These are phyloP conservation scores for Mimas tiliae DNA, from an alignment of 2,888 invertebrate species.

Conservation along the genomic window DNA sequence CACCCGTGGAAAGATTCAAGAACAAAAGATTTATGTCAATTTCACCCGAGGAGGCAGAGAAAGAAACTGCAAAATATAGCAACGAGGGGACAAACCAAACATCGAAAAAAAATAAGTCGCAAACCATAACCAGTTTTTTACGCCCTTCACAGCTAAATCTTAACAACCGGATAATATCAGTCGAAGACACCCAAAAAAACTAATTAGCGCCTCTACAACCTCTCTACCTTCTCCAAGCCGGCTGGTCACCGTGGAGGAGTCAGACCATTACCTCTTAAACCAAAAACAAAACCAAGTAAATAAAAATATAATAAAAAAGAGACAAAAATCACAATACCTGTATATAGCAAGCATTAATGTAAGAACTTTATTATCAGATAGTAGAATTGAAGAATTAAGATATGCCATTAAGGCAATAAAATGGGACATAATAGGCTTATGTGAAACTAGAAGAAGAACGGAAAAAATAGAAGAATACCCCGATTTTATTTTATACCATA, in stretches of 20 bases:
- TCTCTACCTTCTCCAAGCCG: slow-evolving; percentile 32
- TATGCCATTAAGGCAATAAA: slow-evolving; percentile 20
- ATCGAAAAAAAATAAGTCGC: slow-evolving; percentile 15
- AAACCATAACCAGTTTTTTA: slow-evolving; percentile 32
- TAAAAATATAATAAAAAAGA: background rate
- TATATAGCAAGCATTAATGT: slow-evolving; percentile 16
- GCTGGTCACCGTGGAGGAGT: slow-evolving; percentile 31
- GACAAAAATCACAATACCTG: slow-evolving; percentile 2
- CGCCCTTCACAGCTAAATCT: slow-evolving; percentile 26
- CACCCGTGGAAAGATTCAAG: slow-evolving; percentile 24
- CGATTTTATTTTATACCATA: slow-evolving; percentile 33
- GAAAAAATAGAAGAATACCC: slow-evolving; percentile 32
- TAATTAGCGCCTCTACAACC: slow-evolving; percentile 5
- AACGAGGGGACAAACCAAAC: slow-evolving; percentile 1
- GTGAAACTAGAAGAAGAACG: slow-evolving; percentile 30
- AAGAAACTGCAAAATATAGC: slow-evolving; percentile 7
- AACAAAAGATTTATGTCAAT: slow-evolving; percentile 4
- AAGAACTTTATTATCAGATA: slow-evolving; percentile 18
- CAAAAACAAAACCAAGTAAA: slow-evolving; percentile 15
- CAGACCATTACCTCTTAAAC: slow-evolving; percentile 32
- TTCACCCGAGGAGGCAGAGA: background rate
- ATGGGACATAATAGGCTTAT: slow-evolving; percentile 33
- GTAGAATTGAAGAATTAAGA: slow-evolving; percentile 23
- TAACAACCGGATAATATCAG: background rate
- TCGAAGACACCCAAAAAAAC: background rate